phyloP scores from a whole-genome alignment of 2,888 invertebrate genomes.

The Polydrusus tereticollis region DNA sequence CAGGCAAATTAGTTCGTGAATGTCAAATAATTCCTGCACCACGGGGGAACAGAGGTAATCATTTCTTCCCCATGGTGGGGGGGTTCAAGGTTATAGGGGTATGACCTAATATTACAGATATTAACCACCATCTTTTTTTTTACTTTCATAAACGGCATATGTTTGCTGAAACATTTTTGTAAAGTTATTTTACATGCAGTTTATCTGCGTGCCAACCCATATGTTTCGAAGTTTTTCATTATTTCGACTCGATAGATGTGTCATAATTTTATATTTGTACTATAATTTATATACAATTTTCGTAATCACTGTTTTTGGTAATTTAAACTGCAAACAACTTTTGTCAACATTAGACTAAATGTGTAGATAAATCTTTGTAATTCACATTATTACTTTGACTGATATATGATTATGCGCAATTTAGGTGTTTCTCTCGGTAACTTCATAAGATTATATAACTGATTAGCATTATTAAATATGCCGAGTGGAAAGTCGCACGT shows the following conservation, averaged over 20 bases:
- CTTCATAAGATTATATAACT: conserved; percentile 10
- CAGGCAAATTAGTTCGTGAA: too few species aligned
- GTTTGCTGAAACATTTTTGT: background rate
- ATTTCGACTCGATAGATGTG: too few species aligned
- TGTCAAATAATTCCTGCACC: too few species aligned
- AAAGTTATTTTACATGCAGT: background rate
- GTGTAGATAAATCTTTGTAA: conserved; percentile 17
- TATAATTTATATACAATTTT: conserved; percentile 2
- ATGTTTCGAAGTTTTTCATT: too few species aligned
- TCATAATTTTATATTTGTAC: too few species aligned
- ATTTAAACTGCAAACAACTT: background rate
- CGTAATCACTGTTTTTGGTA: background rate
- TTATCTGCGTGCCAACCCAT: background rate
- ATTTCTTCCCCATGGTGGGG: too few species aligned
- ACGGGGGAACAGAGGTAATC: too few species aligned
- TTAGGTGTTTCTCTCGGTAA: conserved; percentile 17
- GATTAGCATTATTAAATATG: conserved; percentile 38
- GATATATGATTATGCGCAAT: conserved; percentile 16
- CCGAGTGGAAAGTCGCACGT: conserved; percentile 21
- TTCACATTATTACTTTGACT: conserved; percentile 17
- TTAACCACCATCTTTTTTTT: background rate
- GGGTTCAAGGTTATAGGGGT: too few species aligned
- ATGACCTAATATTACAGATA: background rate
- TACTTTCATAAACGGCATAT: background rate
- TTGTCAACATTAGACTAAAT: conserved; percentile 17